Evolutionary conservation across 2,113 vertebrate species (phyloP), one percentile per base, ranked within the genome.

Genomic region (Scolopax mira): DNA sequence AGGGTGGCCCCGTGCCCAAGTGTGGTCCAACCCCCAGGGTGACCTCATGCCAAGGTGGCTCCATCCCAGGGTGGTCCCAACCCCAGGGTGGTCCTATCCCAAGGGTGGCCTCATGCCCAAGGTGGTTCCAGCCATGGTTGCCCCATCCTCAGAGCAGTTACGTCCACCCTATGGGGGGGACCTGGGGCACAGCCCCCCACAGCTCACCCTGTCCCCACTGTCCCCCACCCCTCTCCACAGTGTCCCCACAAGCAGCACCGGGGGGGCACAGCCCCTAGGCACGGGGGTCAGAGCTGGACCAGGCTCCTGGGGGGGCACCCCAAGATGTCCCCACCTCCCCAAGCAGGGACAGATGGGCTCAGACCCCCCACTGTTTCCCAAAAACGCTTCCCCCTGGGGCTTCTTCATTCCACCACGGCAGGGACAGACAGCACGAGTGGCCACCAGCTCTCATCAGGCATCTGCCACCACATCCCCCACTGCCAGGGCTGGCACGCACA

Each of bases 391-490:
- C 35, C 7, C 3, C 11, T 24, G 24, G 44, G 28, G 62, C 17
- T 51, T 85, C 64, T 48, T 48, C 60, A 13, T 65, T 52, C 55
- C 61, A 44, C 35, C 31, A 16, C 1, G 14, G 25, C n/a, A 48
- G 52, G 52, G 25, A 66, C 7, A 64, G 37, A 64, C 8, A 0
- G 7, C 7, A 2, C 2, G 3, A 62, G 54, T 10, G 23, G 57
- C 18, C 44, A n/a, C n/a, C 75, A 37, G 55, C 70, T 19, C 51
- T 41, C 5, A 11, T 2, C 1, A 0, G 41, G 41, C 7, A 1
- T 48, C 49, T 18, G 48, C 46, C 25, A 58, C n/a, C 1, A 0
- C 0, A 6, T 64, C 13, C 51, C 62, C 33, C 1, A 2, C 24
- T 31, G 48, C 52, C 3, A 4, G 70, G 37, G 49, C 42, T 67